Evolutionary conservation across 1,140 invertebrate species (phyloP).

Genomic region (Caligus rogercresseyi): DNA sequence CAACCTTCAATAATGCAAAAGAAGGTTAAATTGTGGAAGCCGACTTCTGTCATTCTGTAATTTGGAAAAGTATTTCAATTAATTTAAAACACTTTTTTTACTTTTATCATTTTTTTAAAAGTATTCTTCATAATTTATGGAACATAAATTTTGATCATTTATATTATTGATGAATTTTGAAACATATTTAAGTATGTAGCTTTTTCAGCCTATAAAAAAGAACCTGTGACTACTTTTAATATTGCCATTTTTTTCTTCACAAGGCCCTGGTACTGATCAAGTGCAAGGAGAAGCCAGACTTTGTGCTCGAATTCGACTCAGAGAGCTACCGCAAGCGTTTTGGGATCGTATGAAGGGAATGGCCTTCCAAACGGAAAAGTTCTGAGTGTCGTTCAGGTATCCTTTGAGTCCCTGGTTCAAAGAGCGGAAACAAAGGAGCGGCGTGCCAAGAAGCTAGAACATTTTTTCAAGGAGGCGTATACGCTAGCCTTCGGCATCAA

Average conservation of each 20-base stretch:
- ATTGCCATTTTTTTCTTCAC: neutral
- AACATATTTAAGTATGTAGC: no score
- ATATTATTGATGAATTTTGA: no score
- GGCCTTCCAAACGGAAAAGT: conserved; percentile 61
- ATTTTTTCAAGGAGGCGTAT: conserved; percentile 96
- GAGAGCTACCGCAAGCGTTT: conserved; percentile 62
- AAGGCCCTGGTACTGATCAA: conserved; percentile 68
- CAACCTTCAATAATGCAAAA: no score
- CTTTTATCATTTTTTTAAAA: no score
- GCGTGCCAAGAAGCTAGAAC: conserved; percentile 77
- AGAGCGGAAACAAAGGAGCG: conserved; percentile 90
- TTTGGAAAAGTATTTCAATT: no score
- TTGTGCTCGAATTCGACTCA: conserved; percentile 78
- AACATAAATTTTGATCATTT: no score
- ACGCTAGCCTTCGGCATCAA: conserved; percentile 72
- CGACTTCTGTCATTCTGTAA: no score
- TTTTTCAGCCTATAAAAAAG: no score
- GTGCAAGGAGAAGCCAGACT: conserved; percentile 78
- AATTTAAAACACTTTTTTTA: no score
- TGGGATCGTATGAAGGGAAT: conserved; percentile 63
- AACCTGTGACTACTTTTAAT: no score
- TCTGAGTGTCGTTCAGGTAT: conserved; percentile 42
- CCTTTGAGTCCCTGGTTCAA: conserved; percentile 64
- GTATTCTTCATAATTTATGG: no score
- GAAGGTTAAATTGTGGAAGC: no score